These are phyloP conservation scores for Pteronura brasiliensis DNA, from an alignment of 2,113 vertebrate genomes.

Conservation along the genomic window DNA sequence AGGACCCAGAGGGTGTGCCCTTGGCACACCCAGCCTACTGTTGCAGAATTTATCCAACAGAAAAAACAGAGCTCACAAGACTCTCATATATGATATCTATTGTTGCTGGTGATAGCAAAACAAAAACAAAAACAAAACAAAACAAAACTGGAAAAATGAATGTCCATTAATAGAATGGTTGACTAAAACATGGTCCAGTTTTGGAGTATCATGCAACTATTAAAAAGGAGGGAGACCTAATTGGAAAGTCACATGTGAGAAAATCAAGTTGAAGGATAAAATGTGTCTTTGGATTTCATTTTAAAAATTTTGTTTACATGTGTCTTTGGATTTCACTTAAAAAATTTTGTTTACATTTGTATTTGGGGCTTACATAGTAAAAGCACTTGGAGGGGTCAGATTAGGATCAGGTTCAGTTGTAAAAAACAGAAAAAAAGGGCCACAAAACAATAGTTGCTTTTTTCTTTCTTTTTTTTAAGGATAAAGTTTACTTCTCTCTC, in stretches of 20 bases:
- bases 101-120: neutral
- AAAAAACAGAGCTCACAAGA: neutral
- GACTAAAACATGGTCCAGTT: neutral
- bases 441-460: neutral
- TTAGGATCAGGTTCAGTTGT: neutral
- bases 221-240: neutral
- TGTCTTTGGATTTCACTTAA: neutral
- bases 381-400: neutral
- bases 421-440: neutral
- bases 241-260: neutral
- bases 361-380: neutral
- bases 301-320: neutral
- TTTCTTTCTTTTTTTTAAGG: neutral
- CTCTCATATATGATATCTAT: neutral
- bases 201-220: neutral
- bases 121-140: neutral
- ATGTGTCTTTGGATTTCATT: neutral
- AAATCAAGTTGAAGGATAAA: neutral
- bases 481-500: neutral
- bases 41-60: neutral
- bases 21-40: neutral
- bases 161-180: neutral
- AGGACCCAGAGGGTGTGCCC: neutral
- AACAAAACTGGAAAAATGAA: neutral
- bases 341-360: neutral